A percentile compares a stretch with the other conserved stretches of the same genome.
Evolutionary conservation across 35 echinoderm and acorn worm species (phyloP).

Genomic region (Strongylocentrotus purpuratus): DNA sequence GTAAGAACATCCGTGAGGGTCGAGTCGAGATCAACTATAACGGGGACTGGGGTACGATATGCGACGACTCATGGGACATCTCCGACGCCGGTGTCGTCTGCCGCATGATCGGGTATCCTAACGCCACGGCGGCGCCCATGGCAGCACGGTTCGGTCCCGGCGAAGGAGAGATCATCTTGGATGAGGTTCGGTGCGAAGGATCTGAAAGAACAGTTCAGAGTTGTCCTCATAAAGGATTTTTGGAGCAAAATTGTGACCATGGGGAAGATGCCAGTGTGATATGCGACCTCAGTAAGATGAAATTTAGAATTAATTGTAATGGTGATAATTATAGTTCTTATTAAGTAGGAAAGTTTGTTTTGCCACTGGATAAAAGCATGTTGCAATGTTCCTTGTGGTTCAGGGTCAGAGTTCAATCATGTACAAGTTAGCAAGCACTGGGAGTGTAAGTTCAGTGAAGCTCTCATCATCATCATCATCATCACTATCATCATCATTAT

Average conservation of each 20-base stretch:
- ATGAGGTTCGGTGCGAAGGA: constrained; percentile 58
- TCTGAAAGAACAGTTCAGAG: constrained; percentile 39
- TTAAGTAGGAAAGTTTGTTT: too few relatives aligned
- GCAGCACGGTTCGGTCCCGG: constrained; percentile 51
- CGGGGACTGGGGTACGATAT: constrained; percentile 59
- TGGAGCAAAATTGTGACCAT: constrained; percentile 47
- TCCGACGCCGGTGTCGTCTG: constrained; percentile 61
- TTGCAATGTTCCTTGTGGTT: too few relatives aligned
- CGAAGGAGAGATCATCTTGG: constrained; percentile 47
- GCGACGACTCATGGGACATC: constrained; percentile 59
- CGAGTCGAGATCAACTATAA: constrained; percentile 44
- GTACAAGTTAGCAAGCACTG: too few relatives aligned
- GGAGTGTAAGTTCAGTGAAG: too few relatives aligned
- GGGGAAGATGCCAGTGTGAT: constrained; percentile 65
- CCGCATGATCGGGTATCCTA: constrained; percentile 61
- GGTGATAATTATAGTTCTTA: too few relatives aligned
- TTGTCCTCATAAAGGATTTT: constrained; percentile 35
- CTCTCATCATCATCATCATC: too few relatives aligned
- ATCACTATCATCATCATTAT: too few relatives aligned
- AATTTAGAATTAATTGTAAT: not conserved
- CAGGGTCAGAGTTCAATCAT: too few relatives aligned
- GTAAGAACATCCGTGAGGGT: not conserved
- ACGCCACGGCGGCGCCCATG: constrained; percentile 45
- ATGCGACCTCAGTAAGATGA: not conserved
- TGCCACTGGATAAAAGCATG: too few relatives aligned